A percentile compares a stretch with the other conserved stretches of the same genome.
These are phyloP conservation scores for Zeugodacus cucurbitae DNA, from an alignment of 1,140 invertebrate genomes.

Conservation along the genomic window DNA sequence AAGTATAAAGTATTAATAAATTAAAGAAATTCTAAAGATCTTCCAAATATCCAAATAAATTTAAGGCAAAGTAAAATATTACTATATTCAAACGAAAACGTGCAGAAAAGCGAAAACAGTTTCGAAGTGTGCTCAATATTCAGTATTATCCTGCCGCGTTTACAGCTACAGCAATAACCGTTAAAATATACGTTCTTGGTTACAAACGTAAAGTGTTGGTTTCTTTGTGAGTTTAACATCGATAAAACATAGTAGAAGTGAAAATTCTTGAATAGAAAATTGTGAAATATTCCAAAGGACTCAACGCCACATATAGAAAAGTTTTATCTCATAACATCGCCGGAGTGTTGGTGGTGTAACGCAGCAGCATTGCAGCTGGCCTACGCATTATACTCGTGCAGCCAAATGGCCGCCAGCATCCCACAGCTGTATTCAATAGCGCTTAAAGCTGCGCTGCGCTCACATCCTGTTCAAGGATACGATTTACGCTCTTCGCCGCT, in stretches of 20 bases:
- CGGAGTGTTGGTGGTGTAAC: not conserved
- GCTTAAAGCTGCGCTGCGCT: not conserved
- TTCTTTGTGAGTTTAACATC: constrained; percentile 4
- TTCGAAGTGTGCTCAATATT: not conserved
- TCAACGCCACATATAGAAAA: not conserved
- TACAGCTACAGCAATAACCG: not conserved
- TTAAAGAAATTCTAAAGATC: not conserved
- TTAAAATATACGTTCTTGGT: not conserved
- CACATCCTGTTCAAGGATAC: constrained; percentile 36
- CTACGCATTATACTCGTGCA: not conserved
- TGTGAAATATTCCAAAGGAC: constrained; percentile 30
- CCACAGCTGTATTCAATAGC: not conserved
- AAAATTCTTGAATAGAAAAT: not conserved
- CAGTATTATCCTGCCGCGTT: constrained; percentile 28
- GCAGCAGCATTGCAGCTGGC: not conserved
- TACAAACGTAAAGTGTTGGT: not conserved
- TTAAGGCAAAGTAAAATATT: not conserved
- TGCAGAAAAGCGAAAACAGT: not conserved
- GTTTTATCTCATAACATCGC: not conserved
- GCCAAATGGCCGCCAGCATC: not conserved
- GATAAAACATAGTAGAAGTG: not conserved
- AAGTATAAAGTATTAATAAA: not conserved
- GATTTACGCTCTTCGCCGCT: not conserved
- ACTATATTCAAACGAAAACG: constrained; percentile 18
- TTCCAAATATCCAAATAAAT: not conserved